phyloP scores from a whole-genome alignment of 2,113 vertebrate genomes.

The Hypanus sabinus region DNA sequence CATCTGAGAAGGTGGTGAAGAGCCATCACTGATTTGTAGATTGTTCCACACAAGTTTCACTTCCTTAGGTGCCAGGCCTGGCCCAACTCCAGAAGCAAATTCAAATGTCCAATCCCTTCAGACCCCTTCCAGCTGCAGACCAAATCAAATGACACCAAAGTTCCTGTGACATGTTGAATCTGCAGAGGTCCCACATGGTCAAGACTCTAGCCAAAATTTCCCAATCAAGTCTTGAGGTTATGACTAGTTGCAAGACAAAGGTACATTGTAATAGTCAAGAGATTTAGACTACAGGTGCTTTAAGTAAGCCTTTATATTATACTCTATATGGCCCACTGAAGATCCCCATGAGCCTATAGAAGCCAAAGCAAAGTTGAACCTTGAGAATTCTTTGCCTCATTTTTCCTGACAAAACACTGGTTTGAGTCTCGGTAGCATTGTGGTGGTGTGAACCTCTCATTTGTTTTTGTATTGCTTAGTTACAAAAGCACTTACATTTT shows the following conservation, averaged over 20 bases:
- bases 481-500: neutral
- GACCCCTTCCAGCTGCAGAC: too few species aligned
- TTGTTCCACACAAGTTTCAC: neutral
- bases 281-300: too few species aligned
- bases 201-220: neutral
- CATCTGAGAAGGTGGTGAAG: too few species aligned
- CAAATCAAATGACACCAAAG: too few species aligned
- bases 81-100: neutral
- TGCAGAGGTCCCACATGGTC: too few species aligned
- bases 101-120: neutral
- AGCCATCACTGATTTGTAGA: neutral
- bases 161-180: too few species aligned
- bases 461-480: neutral
- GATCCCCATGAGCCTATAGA: neutral
- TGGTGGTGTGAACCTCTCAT: neutral
- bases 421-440: neutral
- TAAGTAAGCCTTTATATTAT: neutral
- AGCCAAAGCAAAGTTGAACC: neutral
- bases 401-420: neutral
- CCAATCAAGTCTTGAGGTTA: neutral
- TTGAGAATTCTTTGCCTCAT: neutral
- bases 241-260: neutral
- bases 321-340: neutral
- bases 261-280: neutral
- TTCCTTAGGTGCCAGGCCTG: neutral